These are phyloP conservation scores for Nasua narica DNA, from an alignment of 2,797 vertebrate species.

Conservation along the genomic window DNA sequence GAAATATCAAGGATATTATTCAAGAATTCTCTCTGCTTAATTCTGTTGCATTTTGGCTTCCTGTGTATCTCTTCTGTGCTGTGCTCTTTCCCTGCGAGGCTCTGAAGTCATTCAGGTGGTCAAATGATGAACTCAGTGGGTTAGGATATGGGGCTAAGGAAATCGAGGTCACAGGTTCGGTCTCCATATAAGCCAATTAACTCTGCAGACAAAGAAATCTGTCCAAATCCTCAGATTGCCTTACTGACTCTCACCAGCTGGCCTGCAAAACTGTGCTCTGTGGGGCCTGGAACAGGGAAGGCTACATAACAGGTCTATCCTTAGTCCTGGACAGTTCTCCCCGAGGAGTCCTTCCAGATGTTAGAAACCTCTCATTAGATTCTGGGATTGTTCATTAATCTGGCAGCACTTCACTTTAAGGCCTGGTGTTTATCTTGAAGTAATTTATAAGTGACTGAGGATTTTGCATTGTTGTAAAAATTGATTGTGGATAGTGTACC, in stretches of 20 bases:
- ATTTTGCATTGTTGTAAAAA: constrained; percentile 50
- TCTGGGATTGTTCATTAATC: constrained; percentile 34
- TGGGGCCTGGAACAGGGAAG: neutral
- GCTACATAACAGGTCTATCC: neutral
- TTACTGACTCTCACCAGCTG: constrained; percentile 18
- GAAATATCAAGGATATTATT: constrained; percentile 27
- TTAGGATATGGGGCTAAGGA: neutral
- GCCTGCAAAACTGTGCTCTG: neutral
- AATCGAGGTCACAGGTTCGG: neutral
- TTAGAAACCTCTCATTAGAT: neutral
- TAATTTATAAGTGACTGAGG: constrained; percentile 51
- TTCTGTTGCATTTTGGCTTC: neutral
- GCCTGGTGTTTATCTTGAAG: constrained; percentile 64
- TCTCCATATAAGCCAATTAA: neutral
- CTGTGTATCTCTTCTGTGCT: neutral
- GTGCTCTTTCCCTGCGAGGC: neutral
- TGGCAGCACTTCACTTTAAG: constrained; percentile 28
- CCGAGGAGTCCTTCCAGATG: neutral
- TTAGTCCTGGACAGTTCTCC: neutral
- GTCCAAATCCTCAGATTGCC: neutral
- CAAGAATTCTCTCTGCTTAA: neutral
- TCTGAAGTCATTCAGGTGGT: neutral
- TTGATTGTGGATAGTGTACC: constrained; percentile 47
- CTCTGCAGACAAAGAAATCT: neutral
- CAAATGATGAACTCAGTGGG: neutral